Conservation (phyloP, 2,797 vertebrate species). For the Diplodus puntazzo region DNA sequence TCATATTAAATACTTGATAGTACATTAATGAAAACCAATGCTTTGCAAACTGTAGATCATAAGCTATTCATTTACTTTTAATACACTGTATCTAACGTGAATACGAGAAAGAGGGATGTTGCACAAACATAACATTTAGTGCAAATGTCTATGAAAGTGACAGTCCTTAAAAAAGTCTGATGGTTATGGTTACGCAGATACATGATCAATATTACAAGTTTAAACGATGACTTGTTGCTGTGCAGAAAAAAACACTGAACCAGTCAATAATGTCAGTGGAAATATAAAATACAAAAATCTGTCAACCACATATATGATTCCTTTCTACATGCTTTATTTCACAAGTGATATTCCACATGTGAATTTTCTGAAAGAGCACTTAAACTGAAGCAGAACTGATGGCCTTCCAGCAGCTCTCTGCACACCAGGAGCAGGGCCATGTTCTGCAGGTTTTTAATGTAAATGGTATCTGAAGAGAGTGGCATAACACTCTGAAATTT, state of each 20-base stretch:
- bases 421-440: neutral
- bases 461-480: slow-evolving; percentile 10
- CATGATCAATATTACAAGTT: neutral
- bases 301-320: neutral
- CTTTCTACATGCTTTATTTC: neutral
- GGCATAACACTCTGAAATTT: slow-evolving; percentile 59
- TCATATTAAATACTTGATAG: no score
- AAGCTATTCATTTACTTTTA: neutral
- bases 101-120: no score
- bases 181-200: neutral
- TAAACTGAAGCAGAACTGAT: neutral
- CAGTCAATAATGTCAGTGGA: neutral
- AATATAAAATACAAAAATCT: neutral
- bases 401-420: neutral
- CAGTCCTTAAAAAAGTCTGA: neutral
- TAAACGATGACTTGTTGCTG: no score
- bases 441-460: slow-evolving; percentile 34
- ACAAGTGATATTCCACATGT: neutral
- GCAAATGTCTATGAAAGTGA: neutral
- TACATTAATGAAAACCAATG: neutral
- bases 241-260: neutral
- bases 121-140: no score
- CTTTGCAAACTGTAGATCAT: neutral
- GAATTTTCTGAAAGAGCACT: neutral
- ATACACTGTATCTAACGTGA: neutral